phyloP scores from a whole-genome alignment of 1,140 invertebrate species.

The Saxidomus purpurata region DNA sequence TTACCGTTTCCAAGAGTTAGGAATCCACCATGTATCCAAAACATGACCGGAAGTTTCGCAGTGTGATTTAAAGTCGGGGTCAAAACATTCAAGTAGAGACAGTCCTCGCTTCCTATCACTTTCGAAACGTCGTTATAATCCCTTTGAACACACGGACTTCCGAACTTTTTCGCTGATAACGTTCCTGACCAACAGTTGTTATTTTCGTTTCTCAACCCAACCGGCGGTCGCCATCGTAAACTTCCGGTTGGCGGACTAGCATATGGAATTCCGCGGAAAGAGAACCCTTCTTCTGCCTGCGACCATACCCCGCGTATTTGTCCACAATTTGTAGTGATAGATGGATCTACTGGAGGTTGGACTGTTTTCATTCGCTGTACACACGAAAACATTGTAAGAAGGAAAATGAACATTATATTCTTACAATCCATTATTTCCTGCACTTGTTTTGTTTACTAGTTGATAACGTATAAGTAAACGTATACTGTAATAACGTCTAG shows the following conservation, averaged over 20 bases:
- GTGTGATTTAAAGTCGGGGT: slow-evolving; percentile 72
- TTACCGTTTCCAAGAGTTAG: slow-evolving; percentile 89
- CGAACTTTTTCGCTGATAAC: slow-evolving; percentile 24
- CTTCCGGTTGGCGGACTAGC: slow-evolving; percentile 91
- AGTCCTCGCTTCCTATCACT: slow-evolving; percentile 77
- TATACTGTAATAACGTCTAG: too few species aligned
- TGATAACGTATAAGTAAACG: too few species aligned
- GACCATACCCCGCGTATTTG: slow-evolving; percentile 91
- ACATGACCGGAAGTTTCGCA: slow-evolving; percentile 89
- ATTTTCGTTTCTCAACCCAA: not conserved
- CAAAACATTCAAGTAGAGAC: slow-evolving; percentile 81
- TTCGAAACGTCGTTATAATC: not conserved
- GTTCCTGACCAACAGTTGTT: slow-evolving; percentile 75
- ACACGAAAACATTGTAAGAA: too few species aligned
- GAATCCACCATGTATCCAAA: slow-evolving; percentile 96
- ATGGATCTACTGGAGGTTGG: not conserved
- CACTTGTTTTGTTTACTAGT: too few species aligned
- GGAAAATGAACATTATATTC: too few species aligned
- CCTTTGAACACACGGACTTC: slow-evolving; percentile 38
- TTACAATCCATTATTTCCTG: too few species aligned
- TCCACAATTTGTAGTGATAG: slow-evolving; percentile 90
- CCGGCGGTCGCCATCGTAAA: slow-evolving; percentile 90
- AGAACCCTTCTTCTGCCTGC: slow-evolving; percentile 89
- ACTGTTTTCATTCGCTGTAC: too few species aligned
- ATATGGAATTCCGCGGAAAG: slow-evolving; percentile 95